Conservation (phyloP, 2,113 vertebrate species). For the Mionectes macconnelli region DNA sequence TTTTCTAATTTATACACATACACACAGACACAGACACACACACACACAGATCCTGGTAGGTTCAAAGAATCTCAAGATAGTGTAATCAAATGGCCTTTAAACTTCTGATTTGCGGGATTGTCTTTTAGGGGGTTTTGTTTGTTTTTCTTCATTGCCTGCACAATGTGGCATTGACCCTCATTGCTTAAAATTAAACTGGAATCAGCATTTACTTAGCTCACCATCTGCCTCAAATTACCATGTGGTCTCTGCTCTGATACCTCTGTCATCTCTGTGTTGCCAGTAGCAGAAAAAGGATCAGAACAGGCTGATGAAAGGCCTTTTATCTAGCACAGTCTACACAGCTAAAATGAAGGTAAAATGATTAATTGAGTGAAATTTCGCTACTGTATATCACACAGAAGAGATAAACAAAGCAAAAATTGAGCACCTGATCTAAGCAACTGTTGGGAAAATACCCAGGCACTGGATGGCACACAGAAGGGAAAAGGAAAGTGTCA, state of each 20-base stretch:
- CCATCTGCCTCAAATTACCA: background rate
- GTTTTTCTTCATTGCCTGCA: constrained; percentile 21
- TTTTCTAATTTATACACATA: background rate
- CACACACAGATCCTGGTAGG: background rate
- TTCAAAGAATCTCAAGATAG: background rate
- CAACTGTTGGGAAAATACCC: background rate
- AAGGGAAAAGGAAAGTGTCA: background rate
- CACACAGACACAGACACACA: too few relatives aligned
- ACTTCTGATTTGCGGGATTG: background rate
- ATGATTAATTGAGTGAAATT: background rate
- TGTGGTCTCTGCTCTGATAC: background rate
- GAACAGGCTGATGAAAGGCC: background rate
- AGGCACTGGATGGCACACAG: background rate
- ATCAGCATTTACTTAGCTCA: background rate
- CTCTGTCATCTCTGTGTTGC: background rate
- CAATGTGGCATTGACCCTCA: background rate
- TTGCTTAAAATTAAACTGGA: constrained; percentile 22
- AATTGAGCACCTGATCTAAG: background rate
- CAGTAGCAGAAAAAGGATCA: background rate
- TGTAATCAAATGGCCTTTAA: background rate
- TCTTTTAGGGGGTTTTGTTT: background rate
- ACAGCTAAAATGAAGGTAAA: background rate
- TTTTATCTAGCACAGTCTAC: background rate
- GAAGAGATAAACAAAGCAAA: background rate
- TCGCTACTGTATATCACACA: background rate